phyloP scores from a whole-genome alignment of 30 jellyfish, hydroid and myxozoan species.

The Morbakka virulenta region DNA sequence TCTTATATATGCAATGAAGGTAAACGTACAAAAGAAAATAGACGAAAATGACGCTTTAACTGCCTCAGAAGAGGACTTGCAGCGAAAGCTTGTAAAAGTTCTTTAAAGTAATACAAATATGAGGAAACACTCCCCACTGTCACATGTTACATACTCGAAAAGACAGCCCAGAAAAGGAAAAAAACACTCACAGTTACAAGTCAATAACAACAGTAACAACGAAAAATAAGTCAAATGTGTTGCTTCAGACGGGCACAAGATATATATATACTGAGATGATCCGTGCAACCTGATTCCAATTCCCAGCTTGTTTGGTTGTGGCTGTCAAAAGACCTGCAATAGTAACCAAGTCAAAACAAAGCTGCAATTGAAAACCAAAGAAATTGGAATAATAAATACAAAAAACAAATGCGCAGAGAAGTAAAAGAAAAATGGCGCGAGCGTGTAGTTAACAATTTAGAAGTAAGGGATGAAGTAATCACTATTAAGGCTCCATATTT shows the following conservation, averaged over 20 bases:
- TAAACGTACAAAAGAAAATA: too few species aligned
- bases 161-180: not conserved
- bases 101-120: not conserved
- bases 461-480: not conserved
- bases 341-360: slow-evolving; percentile 14
- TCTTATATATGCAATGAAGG: too few species aligned
- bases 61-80: too few species aligned
- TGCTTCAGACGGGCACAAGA: not conserved
- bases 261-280: slow-evolving; percentile 14
- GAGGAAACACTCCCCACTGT: slow-evolving; percentile 4
- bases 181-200: not conserved
- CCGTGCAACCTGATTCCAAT: not conserved
- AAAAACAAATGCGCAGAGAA: slow-evolving; percentile 27
- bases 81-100: not conserved
- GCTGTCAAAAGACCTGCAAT: slow-evolving; percentile 31
- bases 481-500: not conserved
- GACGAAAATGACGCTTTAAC: too few species aligned
- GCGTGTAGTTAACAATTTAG: slow-evolving; percentile 4
- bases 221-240: not conserved
- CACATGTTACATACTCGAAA: not conserved
- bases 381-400: slow-evolving; percentile 5
- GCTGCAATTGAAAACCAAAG: slow-evolving; percentile 8
- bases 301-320: slow-evolving; percentile 29
- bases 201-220: not conserved
- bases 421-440: slow-evolving; percentile 10